A percentile compares a stretch with the other conserved stretches of the same genome.
phyloP scores from a whole-genome alignment of 1,140 invertebrate genomes.

The Zeugodacus cucurbitae region DNA sequence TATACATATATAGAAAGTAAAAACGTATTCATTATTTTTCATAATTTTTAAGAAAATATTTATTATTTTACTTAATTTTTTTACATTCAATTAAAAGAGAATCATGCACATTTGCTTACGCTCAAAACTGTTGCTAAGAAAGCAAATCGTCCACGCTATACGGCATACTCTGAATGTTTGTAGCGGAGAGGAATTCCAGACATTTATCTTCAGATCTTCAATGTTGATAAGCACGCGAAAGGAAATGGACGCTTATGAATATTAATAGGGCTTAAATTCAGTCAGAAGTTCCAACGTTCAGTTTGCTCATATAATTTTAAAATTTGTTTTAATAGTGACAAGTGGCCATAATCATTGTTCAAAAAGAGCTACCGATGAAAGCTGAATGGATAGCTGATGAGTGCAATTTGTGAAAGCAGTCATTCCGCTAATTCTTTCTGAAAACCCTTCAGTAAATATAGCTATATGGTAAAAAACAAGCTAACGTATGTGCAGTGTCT shows the following conservation, averaged over 20 bases:
- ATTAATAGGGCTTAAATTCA: background rate
- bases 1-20: no score
- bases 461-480: no score
- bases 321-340: background rate
- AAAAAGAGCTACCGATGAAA: background rate
- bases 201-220: background rate
- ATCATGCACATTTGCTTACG: background rate
- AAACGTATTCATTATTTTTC: no score
- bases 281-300: background rate
- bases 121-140: background rate
- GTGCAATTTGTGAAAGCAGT: background rate
- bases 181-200: background rate
- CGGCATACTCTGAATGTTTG: background rate
- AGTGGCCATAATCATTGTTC: background rate
- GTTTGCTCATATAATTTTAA: background rate
- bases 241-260: background rate
- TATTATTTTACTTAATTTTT: no score
- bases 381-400: background rate
- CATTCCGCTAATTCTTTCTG: background rate
- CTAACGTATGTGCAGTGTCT: no score
- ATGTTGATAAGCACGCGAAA: background rate
- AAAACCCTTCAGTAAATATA: background rate
- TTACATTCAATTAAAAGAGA: no score
- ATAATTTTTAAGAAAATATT: no score
- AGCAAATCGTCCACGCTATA: background rate